Percentiles rank a stretch among this genome's conserved stretches.
Evolutionary conservation across 30 jellyfish, hydroid and myxozoan species (phyloP).

Genomic region (Clytia hemisphaerica): DNA sequence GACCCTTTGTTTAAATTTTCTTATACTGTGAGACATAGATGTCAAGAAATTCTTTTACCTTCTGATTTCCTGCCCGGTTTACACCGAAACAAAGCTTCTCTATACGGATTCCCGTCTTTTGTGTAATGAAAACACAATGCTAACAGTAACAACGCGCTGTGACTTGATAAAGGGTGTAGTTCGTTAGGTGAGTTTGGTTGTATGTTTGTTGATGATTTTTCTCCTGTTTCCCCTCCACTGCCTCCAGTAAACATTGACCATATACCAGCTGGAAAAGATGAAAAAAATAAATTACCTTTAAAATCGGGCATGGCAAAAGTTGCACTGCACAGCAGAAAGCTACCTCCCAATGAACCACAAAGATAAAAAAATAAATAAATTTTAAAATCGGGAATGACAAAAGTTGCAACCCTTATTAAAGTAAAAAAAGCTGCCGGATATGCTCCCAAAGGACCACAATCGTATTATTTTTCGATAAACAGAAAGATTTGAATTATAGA

Average conservation of each 20-base stretch:
- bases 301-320: background rate
- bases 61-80: conserved; percentile 43
- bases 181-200: too few relatives aligned
- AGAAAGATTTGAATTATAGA: too few relatives aligned
- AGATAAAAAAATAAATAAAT: too few relatives aligned
- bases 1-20: too few relatives aligned
- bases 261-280: conserved; percentile 44
- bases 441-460: too few relatives aligned
- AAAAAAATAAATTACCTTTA: background rate
- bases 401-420: too few relatives aligned
- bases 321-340: background rate
- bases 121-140: conserved; percentile 46
- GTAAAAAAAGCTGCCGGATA: too few relatives aligned
- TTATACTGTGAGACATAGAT: too few relatives aligned
- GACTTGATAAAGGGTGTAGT: conserved; percentile 69
- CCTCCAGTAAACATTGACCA: conserved; percentile 73
- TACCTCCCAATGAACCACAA: too few relatives aligned
- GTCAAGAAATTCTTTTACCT: conserved; percentile 14
- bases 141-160: conserved; percentile 46
- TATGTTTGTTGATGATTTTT: background rate
- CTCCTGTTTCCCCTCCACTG: conserved; percentile 10
- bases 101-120: conserved; percentile 48
- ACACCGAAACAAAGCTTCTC: conserved; percentile 54
- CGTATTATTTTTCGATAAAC: too few relatives aligned
- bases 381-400: too few relatives aligned